Conservation (phyloP, 2,113 vertebrate genomes). For the Prinia subflava region DNA sequence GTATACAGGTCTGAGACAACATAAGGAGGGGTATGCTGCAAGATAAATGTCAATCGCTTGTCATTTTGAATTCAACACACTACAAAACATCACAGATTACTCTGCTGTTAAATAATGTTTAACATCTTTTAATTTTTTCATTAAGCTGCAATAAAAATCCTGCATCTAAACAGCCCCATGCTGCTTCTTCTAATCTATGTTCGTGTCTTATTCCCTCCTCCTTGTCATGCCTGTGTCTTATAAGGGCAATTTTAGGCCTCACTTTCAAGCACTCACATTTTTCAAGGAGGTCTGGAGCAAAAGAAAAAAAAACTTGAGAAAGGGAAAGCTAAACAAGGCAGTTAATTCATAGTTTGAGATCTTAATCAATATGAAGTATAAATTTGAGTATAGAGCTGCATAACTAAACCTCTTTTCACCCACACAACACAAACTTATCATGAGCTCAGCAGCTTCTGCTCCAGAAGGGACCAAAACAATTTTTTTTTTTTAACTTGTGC, state of each 20-base stretch:
- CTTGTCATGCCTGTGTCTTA: neutral
- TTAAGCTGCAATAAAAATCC: neutral
- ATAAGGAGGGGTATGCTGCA: conserved; percentile 81
- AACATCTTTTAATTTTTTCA: neutral
- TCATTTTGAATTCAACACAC: neutral
- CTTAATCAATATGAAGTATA: neutral
- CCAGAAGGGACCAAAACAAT: neutral
- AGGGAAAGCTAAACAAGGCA: neutral
- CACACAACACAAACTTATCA: neutral
- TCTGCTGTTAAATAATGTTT: neutral
- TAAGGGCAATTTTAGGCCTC: neutral
- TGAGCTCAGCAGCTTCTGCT: neutral
- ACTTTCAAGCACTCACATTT: neutral
- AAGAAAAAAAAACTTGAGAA: neutral
- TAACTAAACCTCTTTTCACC: neutral
- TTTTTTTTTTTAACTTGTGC: neutral
- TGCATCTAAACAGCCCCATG: neutral
- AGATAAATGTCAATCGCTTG: conserved; percentile 1
- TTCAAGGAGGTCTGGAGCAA: neutral
- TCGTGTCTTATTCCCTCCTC: neutral
- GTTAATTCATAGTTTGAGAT: neutral
- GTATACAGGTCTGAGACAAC: conserved; percentile 84
- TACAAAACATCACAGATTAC: neutral
- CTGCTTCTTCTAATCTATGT: neutral
- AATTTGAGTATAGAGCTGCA: neutral